Base-by-base conservation (phyloP, 2,113 vertebrate species). In the Trichomycterus rosablanca region DNA sequence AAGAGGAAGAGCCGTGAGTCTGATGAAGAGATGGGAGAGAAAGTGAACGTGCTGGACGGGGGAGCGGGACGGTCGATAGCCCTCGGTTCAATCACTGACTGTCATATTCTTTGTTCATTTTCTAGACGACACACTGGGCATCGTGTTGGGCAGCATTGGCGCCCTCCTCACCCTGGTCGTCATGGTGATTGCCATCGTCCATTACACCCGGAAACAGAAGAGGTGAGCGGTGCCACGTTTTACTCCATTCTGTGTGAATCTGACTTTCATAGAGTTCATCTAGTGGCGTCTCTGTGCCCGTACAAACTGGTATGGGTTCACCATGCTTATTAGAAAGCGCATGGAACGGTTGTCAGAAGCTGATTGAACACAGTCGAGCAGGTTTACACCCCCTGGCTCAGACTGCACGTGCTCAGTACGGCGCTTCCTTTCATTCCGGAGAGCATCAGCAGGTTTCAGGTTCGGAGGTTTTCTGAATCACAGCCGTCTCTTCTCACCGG, bases 101-200 rank as follows among this genome's bases (percentile, higher is more conserved):
- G 3, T 30, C 26, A 3, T 30, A 30, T 4, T 30, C 26, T 64
- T 46, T 55, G 10, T 26, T 30, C 16, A 16, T 67, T 15, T 68
- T 66, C 9, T 63, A 78, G 79, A 78, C 50, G 50, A 75, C 34
- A 67, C 30, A 11, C 40, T 79, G 66, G 70, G 68, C 19, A 78
- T 79, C 32, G 72, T 72, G 30, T 48, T 81, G 23, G 79, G 74
- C 10, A 71, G 61, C 62, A 15, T 78, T 1, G 61, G 72, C 16
- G 72, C 62, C 1, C 11, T 69, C 3, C n/a, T 76, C 11, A 34
- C 74, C 0, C 19, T 78, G 39, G 26, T 71, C 12, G 9, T 67
- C 55, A 40, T 76, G 55, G 28, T 66, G 49, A 55, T 63, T n/a
- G 49, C 67, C 2, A 75, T 81, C 35, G 32, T 37, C 4, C 15